Evolutionary conservation across 2,888 invertebrate genomes (phyloP).

Genomic region (Pachydiplax longipennis): DNA sequence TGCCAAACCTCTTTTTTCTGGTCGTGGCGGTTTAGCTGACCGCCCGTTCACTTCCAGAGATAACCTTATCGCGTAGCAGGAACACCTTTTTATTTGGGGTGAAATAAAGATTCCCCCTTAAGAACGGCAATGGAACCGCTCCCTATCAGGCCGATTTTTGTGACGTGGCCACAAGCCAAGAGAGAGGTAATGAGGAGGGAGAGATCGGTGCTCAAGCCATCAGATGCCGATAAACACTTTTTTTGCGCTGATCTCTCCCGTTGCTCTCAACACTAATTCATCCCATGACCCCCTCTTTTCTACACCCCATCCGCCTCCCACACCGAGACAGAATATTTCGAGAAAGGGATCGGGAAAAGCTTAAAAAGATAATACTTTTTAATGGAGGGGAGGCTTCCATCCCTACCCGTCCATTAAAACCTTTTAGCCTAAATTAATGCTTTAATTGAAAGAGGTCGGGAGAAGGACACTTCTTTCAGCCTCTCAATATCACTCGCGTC

Average conservation of each 20-base stretch:
- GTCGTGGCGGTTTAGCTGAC: not conserved
- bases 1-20: not conserved
- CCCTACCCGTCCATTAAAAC: constrained; percentile 3
- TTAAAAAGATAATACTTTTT: not conserved
- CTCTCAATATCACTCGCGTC: not conserved
- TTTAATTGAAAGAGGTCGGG: not conserved
- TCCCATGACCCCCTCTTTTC: not conserved
- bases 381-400: not conserved
- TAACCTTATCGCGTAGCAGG: constrained; percentile 9
- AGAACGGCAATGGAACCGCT: not conserved
- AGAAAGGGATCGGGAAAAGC: not conserved
- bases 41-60: not conserved
- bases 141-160: not conserved
- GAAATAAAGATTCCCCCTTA: constrained; percentile 20
- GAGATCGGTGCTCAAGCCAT: constrained; percentile 8
- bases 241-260: not conserved
- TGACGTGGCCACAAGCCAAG: constrained; percentile 18
- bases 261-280: not conserved
- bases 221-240: not conserved
- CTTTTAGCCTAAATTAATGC: not conserved
- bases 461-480: not conserved
- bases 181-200: not conserved
- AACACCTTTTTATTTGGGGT: constrained; percentile 12
- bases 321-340: not conserved
- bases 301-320: not conserved